Evolutionary conservation across 2,888 invertebrate species (phyloP).

Genomic region (Buathra laborator): DNA sequence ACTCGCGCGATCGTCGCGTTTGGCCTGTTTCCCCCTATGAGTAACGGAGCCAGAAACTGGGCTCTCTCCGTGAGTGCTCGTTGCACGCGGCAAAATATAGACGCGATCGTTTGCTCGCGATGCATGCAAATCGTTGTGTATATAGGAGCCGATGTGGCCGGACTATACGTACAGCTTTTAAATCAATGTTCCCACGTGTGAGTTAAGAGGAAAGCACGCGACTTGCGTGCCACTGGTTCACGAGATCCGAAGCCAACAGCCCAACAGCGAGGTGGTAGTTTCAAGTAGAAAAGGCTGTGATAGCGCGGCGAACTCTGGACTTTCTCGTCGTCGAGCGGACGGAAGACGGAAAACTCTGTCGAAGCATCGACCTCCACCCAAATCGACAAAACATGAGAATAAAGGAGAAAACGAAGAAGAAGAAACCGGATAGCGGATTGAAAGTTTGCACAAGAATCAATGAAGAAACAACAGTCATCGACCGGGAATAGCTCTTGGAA

Average conservation of each 20-base stretch:
- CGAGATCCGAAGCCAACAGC: background rate
- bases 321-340: background rate
- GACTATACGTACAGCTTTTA: slow-evolving; percentile 46
- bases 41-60: slow-evolving; percentile 17
- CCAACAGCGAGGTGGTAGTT: slow-evolving; percentile 1
- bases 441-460: background rate
- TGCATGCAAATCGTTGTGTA: slow-evolving; percentile 43
- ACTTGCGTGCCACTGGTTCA: slow-evolving; percentile 24
- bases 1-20: slow-evolving; percentile 41
- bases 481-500: background rate
- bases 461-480: background rate
- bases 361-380: background rate
- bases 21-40: slow-evolving; percentile 35
- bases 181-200: slow-evolving; percentile 65
- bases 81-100: slow-evolving; percentile 37
- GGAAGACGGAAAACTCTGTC: background rate
- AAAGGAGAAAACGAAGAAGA: background rate
- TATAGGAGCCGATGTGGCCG: slow-evolving; percentile 1
- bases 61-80: slow-evolving; percentile 28
- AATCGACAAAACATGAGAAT: background rate
- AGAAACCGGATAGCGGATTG: background rate
- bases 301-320: background rate
- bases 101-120: slow-evolving; percentile 44
- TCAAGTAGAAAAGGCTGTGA: background rate
- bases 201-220: slow-evolving; percentile 36